These are phyloP conservation scores for Mus minutoides DNA, from an alignment of 2,797 vertebrate species.

Conservation along the genomic window DNA sequence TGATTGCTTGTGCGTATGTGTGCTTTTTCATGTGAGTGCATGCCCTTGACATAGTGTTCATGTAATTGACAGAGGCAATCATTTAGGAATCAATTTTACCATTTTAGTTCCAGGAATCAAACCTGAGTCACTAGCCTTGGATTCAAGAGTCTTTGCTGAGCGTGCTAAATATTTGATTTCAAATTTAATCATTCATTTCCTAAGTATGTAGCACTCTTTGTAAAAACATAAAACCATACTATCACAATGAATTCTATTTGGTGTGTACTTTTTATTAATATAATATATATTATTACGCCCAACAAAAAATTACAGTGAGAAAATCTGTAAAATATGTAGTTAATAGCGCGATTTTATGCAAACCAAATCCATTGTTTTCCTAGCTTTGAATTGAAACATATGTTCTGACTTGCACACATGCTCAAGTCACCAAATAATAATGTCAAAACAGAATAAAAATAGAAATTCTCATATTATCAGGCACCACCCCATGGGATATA, in stretches of 20 bases:
- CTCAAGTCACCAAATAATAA: conserved; percentile 5
- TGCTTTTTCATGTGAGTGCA: no score
- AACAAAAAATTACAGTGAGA: not conserved
- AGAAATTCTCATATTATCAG: not conserved
- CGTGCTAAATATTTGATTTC: not conserved
- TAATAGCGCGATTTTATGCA: not conserved
- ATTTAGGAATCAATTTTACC: not conserved
- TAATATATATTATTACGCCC: not conserved
- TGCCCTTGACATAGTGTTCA: not conserved
- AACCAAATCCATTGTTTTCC: not conserved
- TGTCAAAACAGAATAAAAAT: not conserved
- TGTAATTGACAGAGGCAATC: not conserved
- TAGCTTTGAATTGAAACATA: not conserved
- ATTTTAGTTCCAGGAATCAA: not conserved
- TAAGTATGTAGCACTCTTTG: not conserved
- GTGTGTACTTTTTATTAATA: not conserved
- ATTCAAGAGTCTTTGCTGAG: not conserved
- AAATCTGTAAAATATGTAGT: not conserved
- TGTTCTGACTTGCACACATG: not conserved
- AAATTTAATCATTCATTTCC: not conserved
- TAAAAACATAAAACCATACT: not conserved
- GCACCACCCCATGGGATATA: not conserved
- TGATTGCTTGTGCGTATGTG: not conserved
- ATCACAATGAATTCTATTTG: not conserved
- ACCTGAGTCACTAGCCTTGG: not conserved